Evolutionary conservation across 30 jellyfish, hydroid and myxozoan genomes (phyloP).

Genomic region (Morbakka virulenta): DNA sequence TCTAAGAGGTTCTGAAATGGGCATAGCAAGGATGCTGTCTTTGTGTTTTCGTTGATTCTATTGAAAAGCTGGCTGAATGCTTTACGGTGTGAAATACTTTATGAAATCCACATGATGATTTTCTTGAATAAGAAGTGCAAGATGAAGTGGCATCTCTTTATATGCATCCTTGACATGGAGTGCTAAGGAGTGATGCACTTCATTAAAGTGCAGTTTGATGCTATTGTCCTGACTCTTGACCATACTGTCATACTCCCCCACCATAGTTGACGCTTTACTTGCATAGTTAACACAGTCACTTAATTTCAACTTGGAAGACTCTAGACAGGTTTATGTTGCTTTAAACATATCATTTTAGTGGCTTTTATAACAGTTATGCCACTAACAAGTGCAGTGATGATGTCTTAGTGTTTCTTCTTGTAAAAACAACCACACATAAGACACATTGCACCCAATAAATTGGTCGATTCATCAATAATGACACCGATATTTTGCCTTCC

Average conservation of each 20-base stretch:
- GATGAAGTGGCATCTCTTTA: background rate
- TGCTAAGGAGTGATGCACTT: conserved; percentile 1
- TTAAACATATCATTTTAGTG: background rate
- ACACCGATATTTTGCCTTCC: too few species aligned
- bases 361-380: background rate
- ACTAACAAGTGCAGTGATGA: background rate
- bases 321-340: background rate
- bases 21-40: background rate
- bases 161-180: background rate
- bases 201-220: background rate
- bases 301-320: background rate
- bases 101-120: too few species aligned
- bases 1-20: background rate
- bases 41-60: background rate
- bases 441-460: too few species aligned
- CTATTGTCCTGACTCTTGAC: background rate
- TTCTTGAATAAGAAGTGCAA: background rate
- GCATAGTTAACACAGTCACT: background rate
- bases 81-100: too few species aligned
- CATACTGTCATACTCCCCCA: background rate
- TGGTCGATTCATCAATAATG: too few species aligned
- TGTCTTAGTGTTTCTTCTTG: background rate
- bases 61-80: background rate
- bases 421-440: too few species aligned
- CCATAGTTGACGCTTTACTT: background rate